Conservation (phyloP, 2,113 vertebrate species). For the Charina bottae region DNA sequence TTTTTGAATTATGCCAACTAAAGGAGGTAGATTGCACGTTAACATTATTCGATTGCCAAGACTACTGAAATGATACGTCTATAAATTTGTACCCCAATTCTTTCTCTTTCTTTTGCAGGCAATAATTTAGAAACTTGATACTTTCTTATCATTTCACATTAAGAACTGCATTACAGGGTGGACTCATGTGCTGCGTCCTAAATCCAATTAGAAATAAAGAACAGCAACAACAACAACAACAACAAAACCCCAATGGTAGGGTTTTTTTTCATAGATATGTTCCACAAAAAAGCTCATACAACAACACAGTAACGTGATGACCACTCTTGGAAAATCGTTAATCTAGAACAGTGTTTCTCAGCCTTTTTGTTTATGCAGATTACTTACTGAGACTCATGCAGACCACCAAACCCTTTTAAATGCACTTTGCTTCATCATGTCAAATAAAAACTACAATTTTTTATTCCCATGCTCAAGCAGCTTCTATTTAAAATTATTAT, state of each 20-base stretch:
- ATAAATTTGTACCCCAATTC: neutral
- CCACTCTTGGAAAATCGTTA: neutral
- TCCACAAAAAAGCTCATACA: neutral
- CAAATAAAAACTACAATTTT: neutral
- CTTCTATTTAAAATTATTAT: neutral
- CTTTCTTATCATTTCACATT: neutral
- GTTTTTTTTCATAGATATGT: neutral
- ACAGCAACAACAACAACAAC: neutral
- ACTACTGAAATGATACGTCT: neutral
- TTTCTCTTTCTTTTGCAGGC: neutral
- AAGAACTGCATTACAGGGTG: rapidly evolving
- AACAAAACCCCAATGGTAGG: neutral
- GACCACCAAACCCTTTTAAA: neutral
- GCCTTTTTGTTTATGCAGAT: too few species aligned
- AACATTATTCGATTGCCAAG: neutral
- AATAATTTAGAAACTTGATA: rapidly evolving
- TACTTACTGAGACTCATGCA: neutral
- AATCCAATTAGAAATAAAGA: neutral
- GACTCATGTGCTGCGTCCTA: neutral
- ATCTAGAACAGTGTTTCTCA: neutral
- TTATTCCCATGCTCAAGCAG: neutral
- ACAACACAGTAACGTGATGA: neutral
- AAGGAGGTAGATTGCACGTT: neutral
- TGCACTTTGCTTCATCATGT: neutral
- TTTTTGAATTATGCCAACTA: neutral